Percentiles rank a stretch among this genome's conserved stretches.
phyloP scores from a whole-genome alignment of 2,888 invertebrate species.

The Zonitis immaculata region DNA sequence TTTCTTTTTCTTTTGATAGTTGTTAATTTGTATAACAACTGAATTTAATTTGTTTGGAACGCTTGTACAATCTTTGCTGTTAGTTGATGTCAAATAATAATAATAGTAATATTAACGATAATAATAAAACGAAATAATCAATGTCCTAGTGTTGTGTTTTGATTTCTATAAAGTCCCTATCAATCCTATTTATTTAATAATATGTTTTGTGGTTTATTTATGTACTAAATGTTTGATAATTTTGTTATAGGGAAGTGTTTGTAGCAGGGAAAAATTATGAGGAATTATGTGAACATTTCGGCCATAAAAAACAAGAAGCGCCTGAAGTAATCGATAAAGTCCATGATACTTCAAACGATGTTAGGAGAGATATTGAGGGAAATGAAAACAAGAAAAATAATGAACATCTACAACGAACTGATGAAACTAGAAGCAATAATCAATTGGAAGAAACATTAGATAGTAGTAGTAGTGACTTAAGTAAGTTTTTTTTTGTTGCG shows the following conservation, averaged over 20 bases:
- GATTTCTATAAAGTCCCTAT: conserved; percentile 6
- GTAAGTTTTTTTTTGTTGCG: no score
- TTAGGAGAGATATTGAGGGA: no score
- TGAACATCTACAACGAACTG: no score
- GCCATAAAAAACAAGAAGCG: conserved; percentile 28
- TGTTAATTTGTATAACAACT: conserved; percentile 43
- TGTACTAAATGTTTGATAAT: conserved; percentile 5
- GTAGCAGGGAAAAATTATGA: no score
- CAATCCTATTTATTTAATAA: not conserved
- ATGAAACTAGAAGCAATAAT: no score
- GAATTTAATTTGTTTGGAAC: conserved; percentile 35
- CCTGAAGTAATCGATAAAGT: no score
- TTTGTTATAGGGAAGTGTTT: conserved; percentile 1
- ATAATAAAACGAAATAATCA: conserved; percentile 41
- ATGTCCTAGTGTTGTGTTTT: conserved; percentile 29
- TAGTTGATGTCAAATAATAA: conserved; percentile 42
- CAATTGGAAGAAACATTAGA: no score
- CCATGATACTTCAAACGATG: no score
- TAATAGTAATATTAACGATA: no score
- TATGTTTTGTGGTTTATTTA: not conserved
- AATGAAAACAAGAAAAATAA: no score
- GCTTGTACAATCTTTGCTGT: conserved; percentile 49
- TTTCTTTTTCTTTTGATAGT: conserved; percentile 25
- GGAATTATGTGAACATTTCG: conserved; percentile 12
- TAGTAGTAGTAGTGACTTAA: no score